These are phyloP conservation scores for Toxotes chatareus DNA, from an alignment of 2,113 vertebrate genomes.

Conservation along the genomic window DNA sequence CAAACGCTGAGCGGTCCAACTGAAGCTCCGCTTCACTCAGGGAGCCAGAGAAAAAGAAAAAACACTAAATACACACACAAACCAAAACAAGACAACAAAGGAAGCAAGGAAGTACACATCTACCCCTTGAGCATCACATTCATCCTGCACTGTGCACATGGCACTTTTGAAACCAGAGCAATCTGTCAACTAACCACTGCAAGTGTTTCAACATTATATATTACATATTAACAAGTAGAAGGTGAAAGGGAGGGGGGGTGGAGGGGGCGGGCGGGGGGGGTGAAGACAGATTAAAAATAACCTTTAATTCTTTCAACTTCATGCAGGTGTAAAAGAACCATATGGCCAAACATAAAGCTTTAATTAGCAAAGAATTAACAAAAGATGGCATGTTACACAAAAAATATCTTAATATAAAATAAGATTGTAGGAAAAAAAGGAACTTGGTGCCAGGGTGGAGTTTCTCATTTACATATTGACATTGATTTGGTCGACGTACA, in stretches of 20 bases:
- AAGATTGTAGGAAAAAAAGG: constrained; percentile 79
- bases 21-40: constrained; percentile 20
- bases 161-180: constrained; percentile 88
- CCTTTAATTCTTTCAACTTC: constrained; percentile 79
- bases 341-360: constrained; percentile 88
- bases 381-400: constrained; percentile 86
- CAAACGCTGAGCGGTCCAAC: constrained; percentile 69
- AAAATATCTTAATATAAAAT: constrained; percentile 91
- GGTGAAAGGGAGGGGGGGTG: not conserved
- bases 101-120: constrained; percentile 72
- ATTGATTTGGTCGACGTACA: constrained; percentile 96
- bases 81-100: constrained; percentile 58
- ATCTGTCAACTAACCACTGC: constrained; percentile 50
- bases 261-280: not conserved
- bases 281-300: constrained; percentile 61
- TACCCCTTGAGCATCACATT: constrained; percentile 79
- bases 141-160: constrained; percentile 35
- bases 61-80: constrained; percentile 78
- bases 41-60: constrained; percentile 50
- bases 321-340: constrained; percentile 90
- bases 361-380: constrained; percentile 84
- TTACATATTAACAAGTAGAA: constrained; percentile 83
- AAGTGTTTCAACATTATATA: constrained; percentile 69
- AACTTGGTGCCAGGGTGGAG: not conserved
- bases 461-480: constrained; percentile 96